These are phyloP conservation scores for Planiliza haematocheilus DNA, from an alignment of 2,113 vertebrate genomes.

Conservation along the genomic window DNA sequence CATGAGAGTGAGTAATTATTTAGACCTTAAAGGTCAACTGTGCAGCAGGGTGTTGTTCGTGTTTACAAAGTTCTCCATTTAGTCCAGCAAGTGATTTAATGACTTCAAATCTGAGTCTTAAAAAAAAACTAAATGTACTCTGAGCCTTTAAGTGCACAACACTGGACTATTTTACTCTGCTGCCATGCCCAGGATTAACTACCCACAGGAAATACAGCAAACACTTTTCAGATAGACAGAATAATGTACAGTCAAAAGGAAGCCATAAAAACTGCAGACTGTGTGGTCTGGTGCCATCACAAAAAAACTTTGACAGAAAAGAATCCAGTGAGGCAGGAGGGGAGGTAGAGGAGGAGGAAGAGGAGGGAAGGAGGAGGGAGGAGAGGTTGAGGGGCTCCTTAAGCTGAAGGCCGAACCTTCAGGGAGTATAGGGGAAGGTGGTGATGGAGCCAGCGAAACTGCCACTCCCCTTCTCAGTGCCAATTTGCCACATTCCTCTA, in stretches of 20 bases:
- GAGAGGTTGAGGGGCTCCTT: conserved; percentile 48
- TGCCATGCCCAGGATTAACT: conserved; percentile 71
- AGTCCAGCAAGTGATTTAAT: conserved; percentile 72
- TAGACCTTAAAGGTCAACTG: conserved; percentile 60
- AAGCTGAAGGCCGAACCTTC: conserved; percentile 68
- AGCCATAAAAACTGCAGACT: conserved; percentile 75
- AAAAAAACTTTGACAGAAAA: conserved; percentile 57
- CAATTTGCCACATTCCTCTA: conserved; percentile 88
- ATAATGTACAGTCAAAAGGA: conserved; percentile 71
- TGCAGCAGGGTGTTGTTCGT: conserved; percentile 67
- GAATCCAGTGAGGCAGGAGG: conserved; percentile 52
- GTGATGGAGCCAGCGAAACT: conserved; percentile 69
- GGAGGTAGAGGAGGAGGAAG: conserved; percentile 21
- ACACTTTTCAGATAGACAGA: conserved; percentile 78
- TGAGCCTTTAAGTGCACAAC: conserved; percentile 71
- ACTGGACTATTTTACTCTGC: conserved; percentile 65
- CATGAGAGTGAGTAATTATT: conserved; percentile 64
- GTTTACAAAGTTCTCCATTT: conserved; percentile 72
- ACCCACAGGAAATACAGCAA: conserved; percentile 73
- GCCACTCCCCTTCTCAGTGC: conserved; percentile 74
- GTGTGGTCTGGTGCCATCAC: conserved; percentile 85
- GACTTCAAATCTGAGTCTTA: conserved; percentile 63
- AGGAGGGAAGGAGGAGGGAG: conserved; percentile 18
- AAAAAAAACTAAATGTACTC: conserved; percentile 53
- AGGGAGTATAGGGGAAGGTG: conserved; percentile 66